Evolutionary conservation across 2,113 vertebrate genomes (phyloP).

Genomic region (Brachyhypopomus gauderio): DNA sequence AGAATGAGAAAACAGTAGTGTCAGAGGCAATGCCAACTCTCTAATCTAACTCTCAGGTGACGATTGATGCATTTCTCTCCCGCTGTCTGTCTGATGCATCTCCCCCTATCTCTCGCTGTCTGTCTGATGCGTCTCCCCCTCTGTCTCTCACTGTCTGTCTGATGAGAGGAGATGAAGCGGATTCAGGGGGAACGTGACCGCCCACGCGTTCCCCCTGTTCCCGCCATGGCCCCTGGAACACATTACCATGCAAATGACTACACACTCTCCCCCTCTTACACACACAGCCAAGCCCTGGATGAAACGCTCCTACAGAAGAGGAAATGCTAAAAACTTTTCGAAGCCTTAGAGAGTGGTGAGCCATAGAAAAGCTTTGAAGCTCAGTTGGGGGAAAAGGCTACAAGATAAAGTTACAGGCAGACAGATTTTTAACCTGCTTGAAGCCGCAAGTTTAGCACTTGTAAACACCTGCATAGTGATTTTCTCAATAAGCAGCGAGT

Average conservation of each 20-base stretch:
- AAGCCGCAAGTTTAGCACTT: neutral
- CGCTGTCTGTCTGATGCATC: too few relatives aligned
- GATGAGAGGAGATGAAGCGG: too few relatives aligned
- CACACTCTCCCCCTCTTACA: neutral
- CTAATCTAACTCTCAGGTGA: too few relatives aligned
- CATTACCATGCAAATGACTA: conserved; percentile 53
- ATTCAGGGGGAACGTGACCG: too few relatives aligned
- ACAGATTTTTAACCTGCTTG: neutral
- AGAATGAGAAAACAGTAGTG: too few relatives aligned
- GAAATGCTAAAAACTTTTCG: conserved; percentile 5
- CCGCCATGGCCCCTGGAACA: neutral
- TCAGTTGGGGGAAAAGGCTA: neutral
- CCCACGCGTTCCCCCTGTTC: neutral
- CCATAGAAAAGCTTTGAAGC: conserved; percentile 3
- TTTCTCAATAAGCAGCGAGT: neutral
- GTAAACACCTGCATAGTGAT: neutral
- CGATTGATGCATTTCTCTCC: too few relatives aligned
- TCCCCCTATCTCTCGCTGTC: too few relatives aligned
- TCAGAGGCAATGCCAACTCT: too few relatives aligned
- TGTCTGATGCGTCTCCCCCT: too few relatives aligned
- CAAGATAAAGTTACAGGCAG: neutral
- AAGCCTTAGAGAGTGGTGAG: neutral
- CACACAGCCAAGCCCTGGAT: conserved; percentile 19
- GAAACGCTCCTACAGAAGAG: conserved; percentile 5
- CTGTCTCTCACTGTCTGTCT: too few relatives aligned